Evolutionary conservation across 2,797 vertebrate genomes (phyloP).

Genomic region (Podargus strigoides): DNA sequence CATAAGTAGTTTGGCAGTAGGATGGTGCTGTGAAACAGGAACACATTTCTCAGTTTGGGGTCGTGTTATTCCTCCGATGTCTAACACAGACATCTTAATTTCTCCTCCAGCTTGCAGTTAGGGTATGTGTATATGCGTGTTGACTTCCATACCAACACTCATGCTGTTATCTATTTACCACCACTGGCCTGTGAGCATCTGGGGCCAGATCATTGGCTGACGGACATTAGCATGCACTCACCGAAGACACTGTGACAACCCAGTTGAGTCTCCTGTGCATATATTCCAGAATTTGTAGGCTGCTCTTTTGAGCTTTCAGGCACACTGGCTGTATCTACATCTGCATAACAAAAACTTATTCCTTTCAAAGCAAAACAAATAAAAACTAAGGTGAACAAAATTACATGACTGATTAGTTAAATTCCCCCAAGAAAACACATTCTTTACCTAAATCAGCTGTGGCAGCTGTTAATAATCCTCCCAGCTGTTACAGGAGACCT

Average conservation of each 20-base stretch:
- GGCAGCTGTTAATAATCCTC: conserved; percentile 21
- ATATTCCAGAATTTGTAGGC: background rate
- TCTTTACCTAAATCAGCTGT: conserved; percentile 3
- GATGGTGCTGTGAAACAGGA: background rate
- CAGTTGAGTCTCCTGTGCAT: background rate
- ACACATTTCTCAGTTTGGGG: background rate
- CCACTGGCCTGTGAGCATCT: background rate
- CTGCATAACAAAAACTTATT: background rate
- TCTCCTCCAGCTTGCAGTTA: background rate
- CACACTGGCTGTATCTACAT: background rate
- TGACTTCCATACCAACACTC: background rate
- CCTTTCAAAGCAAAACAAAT: background rate
- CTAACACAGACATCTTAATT: background rate
- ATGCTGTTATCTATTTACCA: background rate
- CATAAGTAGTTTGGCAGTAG: background rate
- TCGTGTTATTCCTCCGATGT: background rate
- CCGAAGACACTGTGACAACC: background rate
- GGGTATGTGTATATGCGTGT: background rate
- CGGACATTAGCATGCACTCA: background rate
- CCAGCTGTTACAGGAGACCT: background rate
- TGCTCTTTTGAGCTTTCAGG: background rate
- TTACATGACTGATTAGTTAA: background rate
- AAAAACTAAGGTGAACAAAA: background rate
- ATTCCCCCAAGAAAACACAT: background rate
- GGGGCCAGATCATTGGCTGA: background rate